Evolutionary conservation across 2,888 invertebrate species (phyloP), one percentile per base, ranked within the genome.

Genomic region (Parnassius orleans): DNA sequence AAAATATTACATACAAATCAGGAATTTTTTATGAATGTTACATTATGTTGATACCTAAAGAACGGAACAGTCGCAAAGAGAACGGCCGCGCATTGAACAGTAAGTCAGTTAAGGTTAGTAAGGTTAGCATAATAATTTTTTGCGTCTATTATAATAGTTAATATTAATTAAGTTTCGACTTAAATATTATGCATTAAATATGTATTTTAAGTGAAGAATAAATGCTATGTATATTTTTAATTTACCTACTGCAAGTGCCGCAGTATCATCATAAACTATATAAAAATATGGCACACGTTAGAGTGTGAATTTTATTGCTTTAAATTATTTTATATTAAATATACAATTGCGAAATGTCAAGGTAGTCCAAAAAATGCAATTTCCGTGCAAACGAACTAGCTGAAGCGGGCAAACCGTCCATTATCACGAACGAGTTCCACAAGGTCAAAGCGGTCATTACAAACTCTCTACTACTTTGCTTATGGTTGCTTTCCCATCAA

Each of bases 401-500:
- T 72, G 72, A 70, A 73, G 73, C 73, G 74, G 75, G 77, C 77
- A 77, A 81, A 79, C 78, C 80, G 79, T 84, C 81, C 78, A 84
- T 82, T 87, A 90, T 86, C 84, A 86, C 84, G 80, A 83, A 84
- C 86, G 79, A 87, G 90, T 90, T 89, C 79, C 86, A 90, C 91
- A 91, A 91, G 90, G 91, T 90, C 90, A 90, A 90, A 90, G 84
- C 90, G 91, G 91, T 90, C 90, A 91, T 89, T 90, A 87, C 86
- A 84, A 89, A 63, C 59, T 60, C 87, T 84, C 81, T 80, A 81
- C 71, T 67, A 69, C 66, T 69, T 70, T 66, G 68, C 66, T 66
- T 68, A 66, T 69, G 83, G 83, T 87, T 86, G 87, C 89, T 91
- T 90, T 90, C 90, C 87, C 88, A 75, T 72, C 33, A 71, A 87